phyloP scores from a whole-genome alignment of 2,888 invertebrate genomes.

The Mamestra brassicae region DNA sequence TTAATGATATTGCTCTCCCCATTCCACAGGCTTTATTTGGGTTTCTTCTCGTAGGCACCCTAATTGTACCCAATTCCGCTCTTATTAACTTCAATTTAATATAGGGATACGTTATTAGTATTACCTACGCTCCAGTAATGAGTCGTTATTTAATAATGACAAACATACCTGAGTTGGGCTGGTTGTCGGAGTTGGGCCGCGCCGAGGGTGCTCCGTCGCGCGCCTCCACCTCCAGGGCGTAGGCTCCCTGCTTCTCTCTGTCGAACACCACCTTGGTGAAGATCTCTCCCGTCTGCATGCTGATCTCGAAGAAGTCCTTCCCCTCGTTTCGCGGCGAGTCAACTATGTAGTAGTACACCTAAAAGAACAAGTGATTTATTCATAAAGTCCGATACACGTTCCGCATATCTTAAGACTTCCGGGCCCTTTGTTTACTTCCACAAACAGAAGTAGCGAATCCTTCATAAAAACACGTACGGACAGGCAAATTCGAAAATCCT shows the following conservation, averaged over 20 bases:
- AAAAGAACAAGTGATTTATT: slow-evolving; percentile 83
- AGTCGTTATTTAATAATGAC: slow-evolving; percentile 43
- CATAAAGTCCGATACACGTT: slow-evolving; percentile 70
- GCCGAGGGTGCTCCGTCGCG: slow-evolving; percentile 99
- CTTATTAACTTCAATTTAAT: slow-evolving; percentile 47
- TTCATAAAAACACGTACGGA: slow-evolving; percentile 62
- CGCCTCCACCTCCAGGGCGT: slow-evolving; percentile 99
- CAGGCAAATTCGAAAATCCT: slow-evolving; percentile 54
- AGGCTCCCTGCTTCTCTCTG: slow-evolving; percentile 99
- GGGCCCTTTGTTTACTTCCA: slow-evolving; percentile 70
- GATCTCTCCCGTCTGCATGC: slow-evolving; percentile 98
- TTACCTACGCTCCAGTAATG: slow-evolving; percentile 43
- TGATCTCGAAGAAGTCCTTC: slow-evolving; percentile 98
- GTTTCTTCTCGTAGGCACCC: slow-evolving; percentile 16
- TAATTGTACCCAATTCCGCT: slow-evolving; percentile 34
- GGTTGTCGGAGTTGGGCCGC: slow-evolving; percentile 97
- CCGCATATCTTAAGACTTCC: slow-evolving; percentile 71
- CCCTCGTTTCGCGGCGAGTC: slow-evolving; percentile 98
- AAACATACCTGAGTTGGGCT: slow-evolving; percentile 97
- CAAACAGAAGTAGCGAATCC: slow-evolving; percentile 63
- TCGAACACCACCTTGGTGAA: slow-evolving; percentile 99
- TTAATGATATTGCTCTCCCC: slow-evolving; percentile 11
- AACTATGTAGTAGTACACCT: slow-evolving; percentile 98
- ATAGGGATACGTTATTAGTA: slow-evolving; percentile 38
- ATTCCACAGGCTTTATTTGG: slow-evolving; percentile 12